These are phyloP conservation scores for Caenorhabditis imperialis DNA, from an alignment of 2,888 invertebrate species.

Conservation along the genomic window DNA sequence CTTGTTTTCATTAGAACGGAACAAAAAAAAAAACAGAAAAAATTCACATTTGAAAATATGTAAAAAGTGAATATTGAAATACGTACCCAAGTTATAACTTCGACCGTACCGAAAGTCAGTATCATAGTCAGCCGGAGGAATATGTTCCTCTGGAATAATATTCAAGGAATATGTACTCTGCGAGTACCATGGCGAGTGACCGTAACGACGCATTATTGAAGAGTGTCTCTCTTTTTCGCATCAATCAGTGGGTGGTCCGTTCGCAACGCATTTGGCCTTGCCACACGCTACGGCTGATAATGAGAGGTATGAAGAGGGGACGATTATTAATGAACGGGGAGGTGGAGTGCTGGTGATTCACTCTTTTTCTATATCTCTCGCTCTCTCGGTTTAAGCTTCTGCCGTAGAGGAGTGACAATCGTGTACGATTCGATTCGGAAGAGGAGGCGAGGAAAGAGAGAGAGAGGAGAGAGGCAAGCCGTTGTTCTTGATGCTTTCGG, in stretches of 20 bases:
- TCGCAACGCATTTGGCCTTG: conserved; percentile 49
- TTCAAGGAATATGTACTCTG: conserved; percentile 71
- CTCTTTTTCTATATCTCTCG: neutral
- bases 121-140: conserved; percentile 66
- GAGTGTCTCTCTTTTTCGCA: neutral
- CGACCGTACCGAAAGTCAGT: conserved; percentile 45
- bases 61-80: conserved; percentile 5
- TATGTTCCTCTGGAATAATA: conserved; percentile 71
- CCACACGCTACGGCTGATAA: conserved; percentile 40
- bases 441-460: conserved; percentile 3
- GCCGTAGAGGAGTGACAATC: conserved; percentile 27
- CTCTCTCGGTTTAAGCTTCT: conserved; percentile 6
- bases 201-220: conserved; percentile 45
- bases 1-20: no score
- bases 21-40: neutral
- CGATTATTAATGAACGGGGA: conserved; percentile 44
- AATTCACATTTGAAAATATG: neutral
- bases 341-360: conserved; percentile 12
- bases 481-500: conserved; percentile 41
- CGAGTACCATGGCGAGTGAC: conserved; percentile 54
- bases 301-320: conserved; percentile 23
- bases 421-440: conserved; percentile 47
- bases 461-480: conserved; percentile 22
- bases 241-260: conserved; percentile 42
- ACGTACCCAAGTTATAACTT: no score